A percentile compares a stretch with the other conserved stretches of the same genome.
These are phyloP conservation scores for Dasypogon diadema DNA, from an alignment of 2,888 invertebrate genomes.

Conservation along the genomic window DNA sequence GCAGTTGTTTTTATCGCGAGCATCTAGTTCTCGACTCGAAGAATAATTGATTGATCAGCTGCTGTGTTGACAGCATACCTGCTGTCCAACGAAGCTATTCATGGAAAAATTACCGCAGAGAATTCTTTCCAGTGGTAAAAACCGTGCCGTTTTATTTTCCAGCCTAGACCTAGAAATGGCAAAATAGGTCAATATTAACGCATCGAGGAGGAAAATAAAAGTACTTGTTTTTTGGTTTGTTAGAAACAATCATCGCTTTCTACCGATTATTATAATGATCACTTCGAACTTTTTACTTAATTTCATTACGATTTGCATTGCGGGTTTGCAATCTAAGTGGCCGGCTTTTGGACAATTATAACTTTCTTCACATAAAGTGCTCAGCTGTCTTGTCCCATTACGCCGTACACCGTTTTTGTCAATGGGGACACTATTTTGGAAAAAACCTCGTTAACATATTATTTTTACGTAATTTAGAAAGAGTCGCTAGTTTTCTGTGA, in stretches of 20 bases:
- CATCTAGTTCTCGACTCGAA: neutral
- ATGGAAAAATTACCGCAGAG: neutral
- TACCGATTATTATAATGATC: neutral
- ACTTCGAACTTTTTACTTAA: too few species aligned
- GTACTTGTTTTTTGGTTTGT: neutral
- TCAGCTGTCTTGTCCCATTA: too few species aligned
- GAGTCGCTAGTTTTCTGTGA: too few species aligned
- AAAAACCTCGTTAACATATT: too few species aligned
- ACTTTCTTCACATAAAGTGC: too few species aligned
- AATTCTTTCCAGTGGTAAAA: neutral
- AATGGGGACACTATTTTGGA: too few species aligned
- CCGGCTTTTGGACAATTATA: too few species aligned
- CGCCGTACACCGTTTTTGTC: too few species aligned
- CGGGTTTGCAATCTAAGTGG: too few species aligned
- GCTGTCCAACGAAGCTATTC: neutral
- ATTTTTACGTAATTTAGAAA: too few species aligned
- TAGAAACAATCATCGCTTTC: neutral
- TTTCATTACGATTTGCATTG: too few species aligned
- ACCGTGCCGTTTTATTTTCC: neutral
- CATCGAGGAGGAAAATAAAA: neutral
- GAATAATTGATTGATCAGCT: neutral
- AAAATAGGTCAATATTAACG: neutral
- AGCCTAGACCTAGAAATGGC: slow-evolving; percentile 1
- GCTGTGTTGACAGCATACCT: neutral
- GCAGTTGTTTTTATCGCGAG: neutral